Percentiles rank a stretch among this genome's conserved stretches.
Evolutionary conservation across 1,140 invertebrate genomes (phyloP).

Genomic region (Microplitis demolitor): DNA sequence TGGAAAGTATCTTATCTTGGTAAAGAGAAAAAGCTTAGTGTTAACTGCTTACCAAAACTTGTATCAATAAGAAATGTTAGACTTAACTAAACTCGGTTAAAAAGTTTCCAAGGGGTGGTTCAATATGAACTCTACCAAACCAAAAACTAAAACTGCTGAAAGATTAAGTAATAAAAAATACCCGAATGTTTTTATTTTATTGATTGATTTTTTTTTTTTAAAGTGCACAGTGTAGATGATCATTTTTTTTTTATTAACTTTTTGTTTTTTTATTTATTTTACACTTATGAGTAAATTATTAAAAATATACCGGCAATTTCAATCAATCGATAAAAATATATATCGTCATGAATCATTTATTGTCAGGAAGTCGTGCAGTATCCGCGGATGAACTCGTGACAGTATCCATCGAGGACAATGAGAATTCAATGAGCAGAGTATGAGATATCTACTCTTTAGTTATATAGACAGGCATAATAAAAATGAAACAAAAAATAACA

Average conservation of each 20-base stretch:
- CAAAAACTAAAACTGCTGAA: neutral
- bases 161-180: neutral
- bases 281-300: neutral
- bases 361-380: neutral
- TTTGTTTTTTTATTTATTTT: no score
- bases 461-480: neutral
- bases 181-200: neutral
- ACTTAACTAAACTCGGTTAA: slow-evolving; percentile 9
- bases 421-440: neutral
- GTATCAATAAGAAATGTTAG: neutral
- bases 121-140: neutral
- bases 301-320: neutral
- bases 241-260: no score
- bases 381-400: neutral
- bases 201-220: no score
- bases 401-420: neutral
- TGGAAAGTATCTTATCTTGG: neutral
- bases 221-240: no score
- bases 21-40: neutral
- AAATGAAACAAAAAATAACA: neutral
- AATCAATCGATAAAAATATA: neutral
- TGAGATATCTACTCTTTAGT: neutral
- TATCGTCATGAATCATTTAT: neutral
- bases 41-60: slow-evolving; percentile 8
- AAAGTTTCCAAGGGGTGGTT: slow-evolving; percentile 5